Evolutionary conservation across 2,113 vertebrate genomes (phyloP), one percentile per base, ranked within the genome.

Genomic region (Addax nasomaculatus): DNA sequence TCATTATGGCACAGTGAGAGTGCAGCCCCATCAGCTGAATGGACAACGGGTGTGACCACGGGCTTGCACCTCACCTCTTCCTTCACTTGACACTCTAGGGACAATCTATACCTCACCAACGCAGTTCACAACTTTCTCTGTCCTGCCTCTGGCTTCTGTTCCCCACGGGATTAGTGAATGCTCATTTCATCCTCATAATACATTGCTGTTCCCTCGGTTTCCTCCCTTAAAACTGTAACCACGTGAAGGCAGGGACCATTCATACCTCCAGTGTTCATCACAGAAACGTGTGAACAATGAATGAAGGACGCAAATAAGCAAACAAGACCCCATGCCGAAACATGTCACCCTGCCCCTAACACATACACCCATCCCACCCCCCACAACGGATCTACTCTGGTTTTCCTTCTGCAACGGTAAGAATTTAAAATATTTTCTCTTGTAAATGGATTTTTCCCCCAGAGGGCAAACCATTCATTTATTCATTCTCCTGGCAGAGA

Each of bases 361-460:
- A 53, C 43, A 64, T 14, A 36, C 3, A 25, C 12, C 21, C 4
- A 25, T 5, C 16, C 5, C 23, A 78, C 9, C 19, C 17, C 33
- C n/a, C n/a, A 11, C 21, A 57, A 29, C 12, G 5, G 53, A 64
- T 43, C 10, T 67, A 43, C 3, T 89, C 7, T 83, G 78, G 84
- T n/a, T 57, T 55, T 88, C 30, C 62, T 81, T 67, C 86, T 79
- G 85, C 39, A 60, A 92, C 67, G 58, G 43, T 95, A 95, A 85
- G 76, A 96, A 94, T 94, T 96, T 93, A 64, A 97, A 97, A 87
- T 62, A 96, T 95, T 96, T 95, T 97, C 85, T 96, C 62, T 95
- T 90, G 85, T 92, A 94, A 92, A 89, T 84, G 67, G 13, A 94
- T 96, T 95, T 85, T n/a, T 12, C 43, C 73, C 73, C 58, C 60